Evolutionary conservation across 1,140 invertebrate genomes (phyloP).

Genomic region (Bombus huntii): DNA sequence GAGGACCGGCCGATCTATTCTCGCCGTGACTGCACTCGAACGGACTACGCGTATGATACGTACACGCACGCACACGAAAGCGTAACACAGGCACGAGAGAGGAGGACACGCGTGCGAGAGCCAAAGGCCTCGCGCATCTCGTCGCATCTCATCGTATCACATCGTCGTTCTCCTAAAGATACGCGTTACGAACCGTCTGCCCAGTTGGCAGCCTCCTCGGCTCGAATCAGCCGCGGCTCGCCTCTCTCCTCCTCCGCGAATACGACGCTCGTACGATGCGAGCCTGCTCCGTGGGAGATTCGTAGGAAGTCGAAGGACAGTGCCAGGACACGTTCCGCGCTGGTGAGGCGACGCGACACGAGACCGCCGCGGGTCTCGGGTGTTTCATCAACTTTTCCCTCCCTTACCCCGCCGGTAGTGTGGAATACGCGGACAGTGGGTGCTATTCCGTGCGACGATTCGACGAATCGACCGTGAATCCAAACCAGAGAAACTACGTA

Average conservation of each 20-base stretch:
- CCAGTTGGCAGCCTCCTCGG: neutral
- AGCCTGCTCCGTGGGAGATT: slow-evolving; percentile 38
- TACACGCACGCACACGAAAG: slow-evolving; percentile 1
- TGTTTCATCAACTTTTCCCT: slow-evolving; percentile 3
- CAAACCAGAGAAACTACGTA: neutral
- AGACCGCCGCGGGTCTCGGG: slow-evolving; percentile 16
- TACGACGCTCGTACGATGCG: slow-evolving; percentile 40
- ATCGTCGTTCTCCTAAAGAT: neutral
- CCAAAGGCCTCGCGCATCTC: slow-evolving; percentile 15
- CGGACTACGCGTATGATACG: slow-evolving; percentile 19
- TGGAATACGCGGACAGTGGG: slow-evolving; percentile 46
- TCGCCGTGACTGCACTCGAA: slow-evolving; percentile 1
- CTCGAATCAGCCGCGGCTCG: neutral
- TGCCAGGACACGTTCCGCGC: slow-evolving; percentile 39
- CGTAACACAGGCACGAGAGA: slow-evolving; percentile 17
- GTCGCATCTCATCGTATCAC: slow-evolving; percentile 3
- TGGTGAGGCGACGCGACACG: slow-evolving; percentile 38
- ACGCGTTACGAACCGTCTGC: neutral
- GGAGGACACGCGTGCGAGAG: slow-evolving; percentile 29
- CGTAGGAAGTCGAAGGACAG: slow-evolving; percentile 34
- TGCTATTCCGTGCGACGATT: slow-evolving; percentile 30
- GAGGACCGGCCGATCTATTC: slow-evolving; percentile 4
- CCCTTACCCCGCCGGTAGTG: neutral
- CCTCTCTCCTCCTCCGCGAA: neutral
- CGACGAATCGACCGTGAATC: neutral